Base-by-base conservation (phyloP, 2,888 invertebrate genomes). In the Entomobrya proxima region DNA sequence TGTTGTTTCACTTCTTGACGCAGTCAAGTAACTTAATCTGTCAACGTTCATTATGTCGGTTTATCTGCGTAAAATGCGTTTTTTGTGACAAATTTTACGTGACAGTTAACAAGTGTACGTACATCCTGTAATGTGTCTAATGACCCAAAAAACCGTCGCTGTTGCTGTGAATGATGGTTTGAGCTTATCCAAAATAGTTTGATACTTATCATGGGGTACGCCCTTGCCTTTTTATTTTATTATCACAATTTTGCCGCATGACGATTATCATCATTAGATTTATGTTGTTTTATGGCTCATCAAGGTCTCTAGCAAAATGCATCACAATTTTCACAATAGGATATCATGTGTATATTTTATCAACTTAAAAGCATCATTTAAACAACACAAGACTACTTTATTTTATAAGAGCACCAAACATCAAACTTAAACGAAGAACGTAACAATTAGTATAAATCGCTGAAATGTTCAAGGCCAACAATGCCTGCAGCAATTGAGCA, bases 281-380 rank as follows among this genome's bases (percentile, higher is more conserved):
- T 52, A 75, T 32, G 52, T 58, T 32, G 18, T 44, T 78, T 78
- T 52, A 79, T 52, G 13, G 35, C 37, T 32, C 52, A 75, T 83
- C 83, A 84, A 84, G 83, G 83, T 84, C 83, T 69, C 55, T 69
- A 77, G 74, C n/a, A 77, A 84, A 77, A 82, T n/a, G n/a, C n/a
- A n/a, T n/a, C n/a, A n/a, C n/a, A 67, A 64, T 81, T 37, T 52
- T 30, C 69, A 67, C 35, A 50, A 7, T 9, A 13, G 44, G 15
- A 15, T 11, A 11, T 44, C 15, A 11, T 44, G 15, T 44, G 7
- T 15, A 18, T 40, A 40, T 40, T 69, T 69, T 21, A 40, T 69
- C 32, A 74, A 7, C 13, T 50, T n/a, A n/a, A n/a, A n/a, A n/a
- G 32, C 21, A 47, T 74, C 47, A 27, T 50, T 74, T 72, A 30